These are phyloP conservation scores for Phyllotreta striolata DNA, from an alignment of 2,888 invertebrate species.

Conservation along the genomic window DNA sequence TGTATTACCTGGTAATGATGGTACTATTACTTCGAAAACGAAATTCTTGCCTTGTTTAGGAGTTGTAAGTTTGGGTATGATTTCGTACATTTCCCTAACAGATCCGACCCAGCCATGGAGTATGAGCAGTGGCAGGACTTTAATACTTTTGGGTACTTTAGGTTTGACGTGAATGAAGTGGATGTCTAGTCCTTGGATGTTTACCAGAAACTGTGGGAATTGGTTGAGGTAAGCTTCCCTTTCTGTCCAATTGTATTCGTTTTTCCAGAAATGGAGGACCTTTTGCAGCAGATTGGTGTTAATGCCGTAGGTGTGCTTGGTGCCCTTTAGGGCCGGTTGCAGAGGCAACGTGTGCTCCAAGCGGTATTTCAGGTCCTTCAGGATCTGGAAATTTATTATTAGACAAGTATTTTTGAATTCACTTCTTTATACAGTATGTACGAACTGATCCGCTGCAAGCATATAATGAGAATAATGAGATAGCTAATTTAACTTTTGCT, in stretches of 20 bases:
- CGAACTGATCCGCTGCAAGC: no score
- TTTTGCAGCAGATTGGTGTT: constrained; percentile 72
- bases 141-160: constrained; percentile 49
- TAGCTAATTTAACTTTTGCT: no score
- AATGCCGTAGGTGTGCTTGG: constrained; percentile 83
- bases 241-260: constrained; percentile 75
- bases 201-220: constrained; percentile 74
- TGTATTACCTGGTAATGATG: constrained; percentile 65
- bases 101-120: constrained; percentile 93
- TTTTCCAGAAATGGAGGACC: constrained; percentile 81
- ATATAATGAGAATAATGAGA: no score
- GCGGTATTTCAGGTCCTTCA: constrained; percentile 66
- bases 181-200: constrained; percentile 74
- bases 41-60: constrained; percentile 63
- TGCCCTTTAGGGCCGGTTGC: constrained; percentile 68
- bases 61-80: constrained; percentile 73
- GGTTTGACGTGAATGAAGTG: constrained; percentile 68
- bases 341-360: constrained; percentile 61
- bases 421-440: no score
- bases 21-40: constrained; percentile 71
- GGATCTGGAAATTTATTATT: constrained; percentile 50
- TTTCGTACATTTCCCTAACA: constrained; percentile 81
- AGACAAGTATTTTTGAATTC: no score
- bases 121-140: constrained; percentile 72
- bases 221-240: constrained; percentile 70